phyloP scores from a whole-genome alignment of 1,140 invertebrate genomes.

The Varroa destructor region DNA sequence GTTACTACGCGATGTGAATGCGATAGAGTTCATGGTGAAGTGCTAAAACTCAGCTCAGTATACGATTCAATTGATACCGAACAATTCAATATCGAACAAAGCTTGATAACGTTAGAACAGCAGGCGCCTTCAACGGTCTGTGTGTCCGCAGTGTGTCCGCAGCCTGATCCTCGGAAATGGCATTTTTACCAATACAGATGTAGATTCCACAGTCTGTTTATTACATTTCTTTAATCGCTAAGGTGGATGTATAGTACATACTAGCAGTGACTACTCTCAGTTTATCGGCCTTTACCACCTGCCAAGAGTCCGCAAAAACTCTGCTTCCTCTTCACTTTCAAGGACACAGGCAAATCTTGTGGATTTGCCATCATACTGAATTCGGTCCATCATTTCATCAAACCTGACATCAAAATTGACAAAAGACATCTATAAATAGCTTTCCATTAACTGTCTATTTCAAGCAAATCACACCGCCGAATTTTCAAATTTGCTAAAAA shows the following conservation, averaged over 20 bases:
- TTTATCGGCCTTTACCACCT: background rate
- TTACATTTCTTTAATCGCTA: background rate
- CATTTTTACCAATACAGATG: conserved; percentile 16
- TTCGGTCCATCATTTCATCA: background rate
- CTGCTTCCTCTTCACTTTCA: background rate
- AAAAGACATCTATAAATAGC: too few species aligned
- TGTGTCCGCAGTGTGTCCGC: background rate
- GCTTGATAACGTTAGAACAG: too few species aligned
- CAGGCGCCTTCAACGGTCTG: background rate
- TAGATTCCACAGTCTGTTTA: background rate
- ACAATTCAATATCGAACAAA: too few species aligned
- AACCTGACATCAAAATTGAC: too few species aligned
- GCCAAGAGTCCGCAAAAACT: background rate
- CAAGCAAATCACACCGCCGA: too few species aligned
- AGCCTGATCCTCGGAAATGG: background rate
- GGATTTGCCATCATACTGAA: background rate
- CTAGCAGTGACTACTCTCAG: too few species aligned
- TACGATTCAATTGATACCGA: too few species aligned
- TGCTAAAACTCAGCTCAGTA: too few species aligned
- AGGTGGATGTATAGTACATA: background rate
- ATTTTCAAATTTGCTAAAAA: too few species aligned
- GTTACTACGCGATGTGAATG: too few species aligned
- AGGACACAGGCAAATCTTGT: conserved; percentile 4
- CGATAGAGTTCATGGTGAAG: too few species aligned
- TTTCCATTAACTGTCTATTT: too few species aligned